A percentile compares a stretch with the other conserved stretches of the same genome.
These are phyloP conservation scores for Tachuris rubrigastra DNA, from an alignment of 2,113 vertebrate genomes.

Conservation along the genomic window DNA sequence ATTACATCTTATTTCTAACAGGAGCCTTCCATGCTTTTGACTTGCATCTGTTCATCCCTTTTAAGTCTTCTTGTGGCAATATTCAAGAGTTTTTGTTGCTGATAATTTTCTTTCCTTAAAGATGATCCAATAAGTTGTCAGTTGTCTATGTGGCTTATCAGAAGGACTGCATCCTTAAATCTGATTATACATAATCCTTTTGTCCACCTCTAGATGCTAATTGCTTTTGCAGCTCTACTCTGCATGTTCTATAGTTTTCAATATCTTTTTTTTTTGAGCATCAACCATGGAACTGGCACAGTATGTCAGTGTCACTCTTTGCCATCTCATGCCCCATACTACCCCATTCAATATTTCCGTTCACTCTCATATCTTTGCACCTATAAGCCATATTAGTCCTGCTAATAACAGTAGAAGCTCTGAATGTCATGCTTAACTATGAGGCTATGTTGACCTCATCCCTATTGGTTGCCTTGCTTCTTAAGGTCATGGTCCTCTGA, in stretches of 20 bases:
- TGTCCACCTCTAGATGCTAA: neutral
- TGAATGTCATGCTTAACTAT: neutral
- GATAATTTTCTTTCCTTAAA: neutral
- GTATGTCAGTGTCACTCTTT: neutral
- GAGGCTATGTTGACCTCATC: neutral
- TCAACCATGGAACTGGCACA: neutral
- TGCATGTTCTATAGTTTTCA: neutral
- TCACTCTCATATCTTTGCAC: neutral
- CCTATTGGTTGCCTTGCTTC: neutral
- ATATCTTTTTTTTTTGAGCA: neutral
- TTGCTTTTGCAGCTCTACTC: neutral
- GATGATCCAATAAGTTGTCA: neutral
- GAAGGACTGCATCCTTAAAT: conserved; percentile 9
- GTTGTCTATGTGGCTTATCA: neutral
- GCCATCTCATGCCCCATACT: neutral
- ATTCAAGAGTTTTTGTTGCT: neutral
- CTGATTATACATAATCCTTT: neutral
- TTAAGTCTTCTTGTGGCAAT: neutral
- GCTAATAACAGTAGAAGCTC: neutral
- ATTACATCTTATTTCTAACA: neutral
- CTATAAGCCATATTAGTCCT: neutral
- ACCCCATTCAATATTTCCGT: neutral
- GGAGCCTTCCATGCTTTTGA: neutral
- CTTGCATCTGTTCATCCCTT: neutral
- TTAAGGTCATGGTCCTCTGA: neutral